A percentile compares a stretch with the other conserved stretches of the same genome.
phyloP scores from a whole-genome alignment of 1,140 invertebrate genomes.

The Meloidogyne floridensis region DNA sequence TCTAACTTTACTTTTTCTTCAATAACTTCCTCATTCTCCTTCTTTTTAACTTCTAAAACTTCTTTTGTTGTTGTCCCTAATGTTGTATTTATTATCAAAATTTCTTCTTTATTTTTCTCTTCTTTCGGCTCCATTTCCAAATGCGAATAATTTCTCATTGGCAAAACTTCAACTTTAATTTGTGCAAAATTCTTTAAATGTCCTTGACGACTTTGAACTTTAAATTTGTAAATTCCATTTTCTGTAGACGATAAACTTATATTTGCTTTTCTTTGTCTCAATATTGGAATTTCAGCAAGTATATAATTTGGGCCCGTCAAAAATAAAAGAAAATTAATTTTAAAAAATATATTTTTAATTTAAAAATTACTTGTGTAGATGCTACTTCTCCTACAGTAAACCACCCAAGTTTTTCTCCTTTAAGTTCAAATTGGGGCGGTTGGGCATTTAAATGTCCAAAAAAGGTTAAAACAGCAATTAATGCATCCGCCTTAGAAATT shows the following conservation, averaged over 20 bases:
- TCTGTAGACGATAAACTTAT: conserved; percentile 3
- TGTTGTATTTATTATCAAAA: neutral
- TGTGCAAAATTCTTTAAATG: conserved; percentile 7
- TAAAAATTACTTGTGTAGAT: conserved; percentile 29
- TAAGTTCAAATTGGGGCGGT: conserved; percentile 37
- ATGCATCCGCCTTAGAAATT: neutral
- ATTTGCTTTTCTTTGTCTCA: conserved; percentile 26
- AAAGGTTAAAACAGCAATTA: conserved; percentile 43
- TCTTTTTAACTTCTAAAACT: too few species aligned
- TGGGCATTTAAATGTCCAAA: conserved; percentile 28
- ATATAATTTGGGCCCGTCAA: conserved; percentile 43
- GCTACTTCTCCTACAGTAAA: conserved; percentile 41
- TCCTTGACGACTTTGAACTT: conserved; percentile 31
- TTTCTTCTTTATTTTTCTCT: neutral
- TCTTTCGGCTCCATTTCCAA: neutral
- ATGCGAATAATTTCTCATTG: conserved; percentile 6
- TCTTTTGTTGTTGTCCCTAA: neutral
- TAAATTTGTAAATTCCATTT: conserved; percentile 40
- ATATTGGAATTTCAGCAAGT: conserved; percentile 30
- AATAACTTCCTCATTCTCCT: neutral
- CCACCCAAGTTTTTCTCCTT: conserved; percentile 33
- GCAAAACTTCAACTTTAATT: conserved; percentile 11
- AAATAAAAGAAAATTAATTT: conserved; percentile 12
- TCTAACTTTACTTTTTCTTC: neutral
- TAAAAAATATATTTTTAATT: neutral